Percentiles rank a stretch among this genome's conserved stretches.
phyloP scores from a whole-genome alignment of 2,797 vertebrate genomes.

The Diceros bicornis region DNA sequence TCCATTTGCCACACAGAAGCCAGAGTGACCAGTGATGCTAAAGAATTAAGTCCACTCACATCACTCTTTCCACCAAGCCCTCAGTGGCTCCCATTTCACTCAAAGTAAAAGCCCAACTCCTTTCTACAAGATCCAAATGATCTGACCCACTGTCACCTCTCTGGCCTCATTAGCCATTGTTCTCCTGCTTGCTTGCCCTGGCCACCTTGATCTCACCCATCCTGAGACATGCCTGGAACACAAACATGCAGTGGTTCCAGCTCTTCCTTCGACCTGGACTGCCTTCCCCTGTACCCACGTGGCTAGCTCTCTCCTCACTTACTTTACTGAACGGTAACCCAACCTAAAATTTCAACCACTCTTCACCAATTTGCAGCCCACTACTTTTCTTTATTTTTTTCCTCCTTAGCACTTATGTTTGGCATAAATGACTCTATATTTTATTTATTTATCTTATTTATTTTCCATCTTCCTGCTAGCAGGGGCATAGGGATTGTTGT shows the following conservation, averaged over 20 bases:
- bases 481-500: neutral
- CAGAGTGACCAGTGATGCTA: neutral
- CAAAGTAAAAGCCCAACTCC: neutral
- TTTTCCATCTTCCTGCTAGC: neutral
- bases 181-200: fast-evolving
- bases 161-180: neutral
- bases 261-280: neutral
- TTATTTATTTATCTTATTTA: neutral
- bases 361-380: neutral
- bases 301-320: neutral
- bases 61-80: neutral
- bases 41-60: neutral
- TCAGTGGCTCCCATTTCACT: neutral
- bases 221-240: neutral
- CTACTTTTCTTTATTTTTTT: neutral
- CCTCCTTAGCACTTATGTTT: neutral
- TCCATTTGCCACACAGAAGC: neutral
- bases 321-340: neutral
- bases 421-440: neutral
- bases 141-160: fast-evolving
- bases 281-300: fast-evolving
- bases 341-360: neutral
- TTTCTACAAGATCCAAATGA: neutral
- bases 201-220: neutral
- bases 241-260: fast-evolving